Percentiles rank a stretch among this genome's conserved stretches.
phyloP scores from a whole-genome alignment of 2,797 vertebrate genomes.

The Melanotaenia maccullochi region DNA sequence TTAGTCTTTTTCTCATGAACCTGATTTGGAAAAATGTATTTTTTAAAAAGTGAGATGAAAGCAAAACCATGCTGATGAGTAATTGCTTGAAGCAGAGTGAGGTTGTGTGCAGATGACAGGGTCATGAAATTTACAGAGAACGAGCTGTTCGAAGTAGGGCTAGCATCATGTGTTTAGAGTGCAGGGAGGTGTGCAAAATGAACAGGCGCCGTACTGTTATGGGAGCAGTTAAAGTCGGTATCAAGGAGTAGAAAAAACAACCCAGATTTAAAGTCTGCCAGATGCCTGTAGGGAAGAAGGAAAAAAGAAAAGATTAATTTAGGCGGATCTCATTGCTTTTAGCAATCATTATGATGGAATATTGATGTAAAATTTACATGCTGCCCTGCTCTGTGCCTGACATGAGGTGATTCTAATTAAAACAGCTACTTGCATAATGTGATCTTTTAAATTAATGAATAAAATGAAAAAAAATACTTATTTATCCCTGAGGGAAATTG shows the following conservation, averaged over 20 bases:
- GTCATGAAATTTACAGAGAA: slow-evolving; percentile 22
- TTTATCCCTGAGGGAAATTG: no score
- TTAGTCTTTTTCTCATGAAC: slow-evolving; percentile 23
- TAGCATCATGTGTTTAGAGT: slow-evolving; percentile 37
- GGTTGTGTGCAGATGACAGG: slow-evolving; percentile 11
- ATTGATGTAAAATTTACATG: slow-evolving; percentile 33
- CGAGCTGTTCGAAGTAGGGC: slow-evolving; percentile 19
- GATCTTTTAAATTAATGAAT: slow-evolving; percentile 17
- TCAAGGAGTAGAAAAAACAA: slow-evolving; percentile 41
- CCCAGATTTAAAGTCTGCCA: slow-evolving; percentile 21
- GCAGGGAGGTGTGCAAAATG: slow-evolving; percentile 40
- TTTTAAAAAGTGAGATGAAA: slow-evolving; percentile 2
- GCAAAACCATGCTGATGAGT: slow-evolving; percentile 32
- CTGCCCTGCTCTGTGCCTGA: slow-evolving; percentile 11
- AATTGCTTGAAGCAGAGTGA: slow-evolving; percentile 15
- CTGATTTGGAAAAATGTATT: not conserved
- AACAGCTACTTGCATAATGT: slow-evolving; percentile 26
- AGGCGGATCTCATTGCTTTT: slow-evolving; percentile 7
- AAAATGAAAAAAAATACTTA: no score
- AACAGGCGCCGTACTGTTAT: slow-evolving; percentile 43
- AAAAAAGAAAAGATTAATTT: slow-evolving; percentile 5
- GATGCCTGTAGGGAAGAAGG: slow-evolving; percentile 9
- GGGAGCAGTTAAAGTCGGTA: slow-evolving; percentile 29
- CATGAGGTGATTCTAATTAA: slow-evolving; percentile 32
- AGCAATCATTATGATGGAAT: slow-evolving; percentile 38